These are phyloP conservation scores for Gymnocheta viridis DNA, from an alignment of 2,888 invertebrate genomes.

Conservation along the genomic window DNA sequence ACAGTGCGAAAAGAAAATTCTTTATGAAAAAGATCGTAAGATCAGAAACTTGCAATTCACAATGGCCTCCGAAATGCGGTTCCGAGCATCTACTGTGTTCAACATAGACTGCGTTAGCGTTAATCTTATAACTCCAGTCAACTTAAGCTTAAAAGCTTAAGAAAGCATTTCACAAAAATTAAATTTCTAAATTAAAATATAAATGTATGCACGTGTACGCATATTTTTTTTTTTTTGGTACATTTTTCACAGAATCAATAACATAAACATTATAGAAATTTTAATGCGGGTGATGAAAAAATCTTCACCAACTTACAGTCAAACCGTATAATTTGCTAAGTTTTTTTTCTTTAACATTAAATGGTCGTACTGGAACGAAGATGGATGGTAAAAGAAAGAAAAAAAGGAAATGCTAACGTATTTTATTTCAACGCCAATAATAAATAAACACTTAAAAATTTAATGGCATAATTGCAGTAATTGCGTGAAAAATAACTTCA, in stretches of 20 bases:
- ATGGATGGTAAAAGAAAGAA: conserved; percentile 17
- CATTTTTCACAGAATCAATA: conserved; percentile 31
- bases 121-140: neutral
- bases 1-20: no score
- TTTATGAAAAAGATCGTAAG: no score
- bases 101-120: no score
- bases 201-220: no score
- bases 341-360: conserved; percentile 17
- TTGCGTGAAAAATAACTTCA: conserved; percentile 75
- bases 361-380: neutral
- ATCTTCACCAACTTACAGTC: neutral
- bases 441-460: conserved; percentile 64
- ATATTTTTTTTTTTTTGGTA: no score
- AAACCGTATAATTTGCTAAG: conserved; percentile 53
- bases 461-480: conserved; percentile 74
- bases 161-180: neutral
- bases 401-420: conserved; percentile 53
- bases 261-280: conserved; percentile 5
- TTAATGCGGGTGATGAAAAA: conserved; percentile 48
- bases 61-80: no score
- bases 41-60: no score
- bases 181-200: neutral
- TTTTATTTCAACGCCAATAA: conserved; percentile 44
- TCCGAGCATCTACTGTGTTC: no score
- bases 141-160: neutral